Percentiles rank a stretch among this genome's conserved stretches.
These are phyloP conservation scores for Mythimna ferrago DNA, from an alignment of 2,888 invertebrate species.

Conservation along the genomic window DNA sequence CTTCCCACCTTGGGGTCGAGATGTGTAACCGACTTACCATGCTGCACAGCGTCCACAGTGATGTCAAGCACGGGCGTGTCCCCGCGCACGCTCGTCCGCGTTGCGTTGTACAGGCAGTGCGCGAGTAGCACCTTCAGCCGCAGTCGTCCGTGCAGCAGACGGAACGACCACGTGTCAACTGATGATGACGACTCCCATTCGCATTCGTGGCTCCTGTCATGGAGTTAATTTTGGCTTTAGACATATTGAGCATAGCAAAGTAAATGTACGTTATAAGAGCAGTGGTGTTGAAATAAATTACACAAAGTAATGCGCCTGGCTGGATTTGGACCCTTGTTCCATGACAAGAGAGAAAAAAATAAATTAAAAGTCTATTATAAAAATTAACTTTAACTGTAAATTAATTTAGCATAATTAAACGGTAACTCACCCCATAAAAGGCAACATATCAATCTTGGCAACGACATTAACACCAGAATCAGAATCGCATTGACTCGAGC, in stretches of 20 bases:
- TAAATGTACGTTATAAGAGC: no score
- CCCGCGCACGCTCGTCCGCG: slow-evolving; percentile 70
- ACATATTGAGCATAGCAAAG: no score
- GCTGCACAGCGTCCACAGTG: slow-evolving; percentile 66
- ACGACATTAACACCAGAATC: slow-evolving; percentile 76
- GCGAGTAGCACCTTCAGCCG: slow-evolving; percentile 73
- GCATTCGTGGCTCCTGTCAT: slow-evolving; percentile 75
- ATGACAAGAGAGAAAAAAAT: no score
- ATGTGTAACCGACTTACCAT: slow-evolving; percentile 62
- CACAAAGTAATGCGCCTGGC: no score
- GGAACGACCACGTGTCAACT: slow-evolving; percentile 79
- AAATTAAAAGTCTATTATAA: no score
- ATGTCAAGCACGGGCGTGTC: slow-evolving; percentile 74
- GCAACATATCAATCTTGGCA: slow-evolving; percentile 79
- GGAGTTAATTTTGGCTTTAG: background rate
- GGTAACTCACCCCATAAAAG: slow-evolving; percentile 83
- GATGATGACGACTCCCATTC: slow-evolving; percentile 77
- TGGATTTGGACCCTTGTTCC: no score
- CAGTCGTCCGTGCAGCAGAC: slow-evolving; percentile 76
- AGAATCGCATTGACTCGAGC: slow-evolving; percentile 61
- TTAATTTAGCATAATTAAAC: no score
- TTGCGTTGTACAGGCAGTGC: slow-evolving; percentile 68
- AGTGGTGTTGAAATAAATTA: no score
- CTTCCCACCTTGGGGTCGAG: no score
- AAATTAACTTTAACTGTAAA: no score